These are phyloP conservation scores for Holotrichia oblita DNA, from an alignment of 1,140 invertebrate species.

Conservation along the genomic window DNA sequence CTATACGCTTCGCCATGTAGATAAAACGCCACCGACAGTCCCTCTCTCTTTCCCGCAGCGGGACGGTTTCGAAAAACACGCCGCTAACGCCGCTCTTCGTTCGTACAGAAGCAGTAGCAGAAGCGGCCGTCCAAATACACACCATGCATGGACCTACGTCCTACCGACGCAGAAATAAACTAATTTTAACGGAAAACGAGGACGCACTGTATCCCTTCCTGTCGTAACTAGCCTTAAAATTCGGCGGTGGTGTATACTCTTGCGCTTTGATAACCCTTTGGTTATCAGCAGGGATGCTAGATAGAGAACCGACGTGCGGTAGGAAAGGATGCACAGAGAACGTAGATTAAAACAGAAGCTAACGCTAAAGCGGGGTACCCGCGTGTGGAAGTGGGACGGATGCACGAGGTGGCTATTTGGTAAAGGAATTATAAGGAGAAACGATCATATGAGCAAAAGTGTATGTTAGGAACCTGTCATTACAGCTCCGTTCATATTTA, in stretches of 20 bases:
- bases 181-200: conserved; percentile 28
- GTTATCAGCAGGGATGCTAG: conserved; percentile 58
- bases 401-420: conserved; percentile 40
- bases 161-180: not conserved
- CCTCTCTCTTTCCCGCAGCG: conserved; percentile 48
- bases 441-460: no score
- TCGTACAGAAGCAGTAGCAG: conserved; percentile 13
- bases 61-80: conserved; percentile 37
- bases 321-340: conserved; percentile 46
- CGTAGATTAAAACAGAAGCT: conserved; percentile 61
- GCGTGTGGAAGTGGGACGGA: conserved; percentile 52
- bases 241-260: conserved; percentile 52
- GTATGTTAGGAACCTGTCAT: no score
- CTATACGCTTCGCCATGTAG: conserved; percentile 38
- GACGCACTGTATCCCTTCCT: conserved; percentile 20
- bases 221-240: conserved; percentile 52
- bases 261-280: conserved; percentile 61
- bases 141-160: conserved; percentile 47
- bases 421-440: no score
- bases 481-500: no score
- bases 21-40: conserved; percentile 43
- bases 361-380: conserved; percentile 58
- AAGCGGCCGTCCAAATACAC: not conserved
- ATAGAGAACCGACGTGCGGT: conserved; percentile 42
- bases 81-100: conserved; percentile 41